Evolutionary conservation across 2,888 invertebrate genomes (phyloP), one percentile per base, ranked within the genome.

Genomic region (Hydriomena furcata): DNA sequence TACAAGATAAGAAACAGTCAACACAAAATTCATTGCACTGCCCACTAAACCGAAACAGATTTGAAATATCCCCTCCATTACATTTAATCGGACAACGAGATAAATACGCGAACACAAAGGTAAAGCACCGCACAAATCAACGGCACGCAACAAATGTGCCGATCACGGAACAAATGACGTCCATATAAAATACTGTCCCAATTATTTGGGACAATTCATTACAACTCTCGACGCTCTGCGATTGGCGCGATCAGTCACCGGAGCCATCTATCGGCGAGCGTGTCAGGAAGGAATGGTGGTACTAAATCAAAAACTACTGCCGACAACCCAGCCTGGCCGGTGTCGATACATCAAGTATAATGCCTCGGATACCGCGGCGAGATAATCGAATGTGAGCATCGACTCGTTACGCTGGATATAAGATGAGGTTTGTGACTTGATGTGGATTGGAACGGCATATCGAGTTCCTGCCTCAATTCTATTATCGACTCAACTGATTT

Each of bases 181-280:
- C 82, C 69, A 88, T 87, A 89, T 90, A 88, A 89, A 88, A 87
- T 84, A 86, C 82, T 81, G 82, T 84, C 84, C 85, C 85, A 87
- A 90, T 90, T 89, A 90, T 87, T 88, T 86, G 82, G 87, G 84
- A 88, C 87, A 87, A 90, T 90, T 90, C 89, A 90, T 90, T 90
- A 89, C 84, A 80, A 73, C 77, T 79, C 81, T 82, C 82, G 79
- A 76, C 77, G 82, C 81, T 80, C 75, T 78, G 73, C 76, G 82
- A 87, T 87, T 79, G 84, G 80, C 65, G 78, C 77, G 73, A 88
- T 88, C 79, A 81, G 51, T 60, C 60, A 60, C 7, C 11, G 17
- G 28, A 38, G 32, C 37, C 50, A 49, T 60, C 59, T 51, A 55
- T 60, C 54, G n/a, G n/a, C n/a, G 82, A 80, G 83, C 79, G 80